Evolutionary conservation across 2,113 vertebrate genomes (phyloP).

Genomic region (Zosterops lateralis): DNA sequence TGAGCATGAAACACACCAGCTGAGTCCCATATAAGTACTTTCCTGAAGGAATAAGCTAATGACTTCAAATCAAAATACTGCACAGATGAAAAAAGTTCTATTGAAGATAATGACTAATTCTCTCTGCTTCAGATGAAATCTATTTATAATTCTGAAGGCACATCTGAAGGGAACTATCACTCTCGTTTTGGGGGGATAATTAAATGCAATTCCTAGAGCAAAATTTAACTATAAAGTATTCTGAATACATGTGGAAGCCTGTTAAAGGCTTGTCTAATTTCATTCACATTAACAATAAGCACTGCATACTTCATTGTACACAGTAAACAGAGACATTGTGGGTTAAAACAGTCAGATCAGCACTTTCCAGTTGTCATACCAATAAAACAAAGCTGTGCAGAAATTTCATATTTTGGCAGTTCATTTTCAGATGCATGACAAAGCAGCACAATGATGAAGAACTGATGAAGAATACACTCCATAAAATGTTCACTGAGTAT

Average conservation of each 20-base stretch:
- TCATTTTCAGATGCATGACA: not conserved
- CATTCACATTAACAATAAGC: not conserved
- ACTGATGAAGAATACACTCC: not conserved
- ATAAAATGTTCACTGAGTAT: not conserved
- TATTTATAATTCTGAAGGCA: conserved; percentile 14
- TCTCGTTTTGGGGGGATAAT: not conserved
- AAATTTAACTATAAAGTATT: not conserved
- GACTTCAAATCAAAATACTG: conserved; percentile 21
- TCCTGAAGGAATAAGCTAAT: conserved; percentile 29
- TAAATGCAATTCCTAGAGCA: not conserved
- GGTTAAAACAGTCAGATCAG: not conserved
- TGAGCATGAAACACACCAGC: conserved; percentile 25
- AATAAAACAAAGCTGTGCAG: not conserved
- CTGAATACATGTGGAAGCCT: not conserved
- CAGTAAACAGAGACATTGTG: not conserved
- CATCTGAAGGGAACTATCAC: not conserved
- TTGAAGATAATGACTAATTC: conserved; percentile 10
- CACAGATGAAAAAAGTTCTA: conserved; percentile 11
- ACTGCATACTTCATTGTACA: not conserved
- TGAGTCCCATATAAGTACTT: conserved; percentile 40
- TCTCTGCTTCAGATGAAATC: conserved; percentile 17
- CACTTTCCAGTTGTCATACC: not conserved
- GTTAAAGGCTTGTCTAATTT: not conserved
- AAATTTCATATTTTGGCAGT: not conserved
- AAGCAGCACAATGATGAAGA: not conserved